Conservation (phyloP, 1,140 invertebrate genomes). For the Leptopilina boulardi region DNA sequence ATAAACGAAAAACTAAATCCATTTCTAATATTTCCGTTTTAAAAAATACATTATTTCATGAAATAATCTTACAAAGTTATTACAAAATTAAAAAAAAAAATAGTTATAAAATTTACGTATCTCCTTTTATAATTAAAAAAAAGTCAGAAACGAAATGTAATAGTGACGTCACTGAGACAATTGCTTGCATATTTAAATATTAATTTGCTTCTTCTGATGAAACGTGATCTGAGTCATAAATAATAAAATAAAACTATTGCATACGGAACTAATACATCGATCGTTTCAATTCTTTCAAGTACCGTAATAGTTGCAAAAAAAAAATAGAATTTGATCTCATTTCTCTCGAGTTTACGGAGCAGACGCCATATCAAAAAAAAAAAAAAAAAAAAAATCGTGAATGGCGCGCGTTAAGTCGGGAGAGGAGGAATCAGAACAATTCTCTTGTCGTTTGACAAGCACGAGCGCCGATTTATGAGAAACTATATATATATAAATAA, state of each 20-base stretch:
- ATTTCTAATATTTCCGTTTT: no score
- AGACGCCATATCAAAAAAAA: background rate
- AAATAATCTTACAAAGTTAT: no score
- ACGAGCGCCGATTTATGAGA: slow-evolving; percentile 14
- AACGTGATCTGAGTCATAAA: background rate
- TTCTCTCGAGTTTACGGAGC: background rate
- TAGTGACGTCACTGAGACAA: slow-evolving; percentile 5
- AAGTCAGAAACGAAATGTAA: background rate
- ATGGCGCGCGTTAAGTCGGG: background rate
- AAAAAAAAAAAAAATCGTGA: background rate
- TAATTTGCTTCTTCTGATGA: background rate
- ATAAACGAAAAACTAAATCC: no score
- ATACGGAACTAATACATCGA: background rate
- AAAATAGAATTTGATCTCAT: background rate
- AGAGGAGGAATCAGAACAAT: background rate
- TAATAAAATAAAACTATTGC: background rate
- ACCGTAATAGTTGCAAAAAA: background rate
- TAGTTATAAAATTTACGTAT: background rate
- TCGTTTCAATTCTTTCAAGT: background rate
- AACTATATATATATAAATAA: background rate
- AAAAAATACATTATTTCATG: no score
- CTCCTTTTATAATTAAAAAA: no score
- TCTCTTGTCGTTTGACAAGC: slow-evolving; percentile 7
- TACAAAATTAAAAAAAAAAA: background rate
- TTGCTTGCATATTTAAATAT: slow-evolving; percentile 14